Percentiles rank a stretch among this genome's conserved stretches.
Conservation (phyloP, 2,113 vertebrate species). For the Chelonoidis abingdonii region DNA sequence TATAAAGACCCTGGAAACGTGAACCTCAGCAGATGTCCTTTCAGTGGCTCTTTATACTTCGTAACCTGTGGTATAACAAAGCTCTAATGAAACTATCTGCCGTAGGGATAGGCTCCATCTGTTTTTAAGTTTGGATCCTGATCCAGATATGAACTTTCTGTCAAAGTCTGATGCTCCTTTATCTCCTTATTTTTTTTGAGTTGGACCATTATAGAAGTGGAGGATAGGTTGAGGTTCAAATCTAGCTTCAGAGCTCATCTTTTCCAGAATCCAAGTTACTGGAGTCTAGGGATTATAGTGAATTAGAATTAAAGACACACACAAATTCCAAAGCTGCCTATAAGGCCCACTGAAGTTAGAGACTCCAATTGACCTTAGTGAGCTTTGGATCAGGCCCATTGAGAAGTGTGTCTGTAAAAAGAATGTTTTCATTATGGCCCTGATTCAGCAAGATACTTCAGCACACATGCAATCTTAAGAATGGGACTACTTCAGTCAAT, state of each 20-base stretch:
- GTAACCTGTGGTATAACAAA: not conserved
- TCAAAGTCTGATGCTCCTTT: not conserved
- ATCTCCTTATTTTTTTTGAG: not conserved
- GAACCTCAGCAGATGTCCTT: slow-evolving; percentile 60
- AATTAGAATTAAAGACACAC: not conserved
- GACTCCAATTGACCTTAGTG: slow-evolving; percentile 68
- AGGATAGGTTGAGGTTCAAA: not conserved
- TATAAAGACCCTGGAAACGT: slow-evolving; percentile 64
- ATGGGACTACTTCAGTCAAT: not conserved
- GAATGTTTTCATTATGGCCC: slow-evolving; percentile 62
- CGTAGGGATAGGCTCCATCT: not conserved
- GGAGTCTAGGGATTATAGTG: slow-evolving; percentile 35
- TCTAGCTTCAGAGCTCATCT: not conserved
- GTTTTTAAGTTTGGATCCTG: not conserved
- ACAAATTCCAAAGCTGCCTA: slow-evolving; percentile 51
- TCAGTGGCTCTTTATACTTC: slow-evolving; percentile 41
- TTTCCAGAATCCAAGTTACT: slow-evolving; percentile 28
- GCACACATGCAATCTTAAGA: not conserved
- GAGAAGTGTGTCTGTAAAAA: slow-evolving; percentile 67
- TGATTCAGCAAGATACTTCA: slow-evolving; percentile 64
- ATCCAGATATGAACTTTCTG: not conserved
- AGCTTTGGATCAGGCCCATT: slow-evolving; percentile 64
- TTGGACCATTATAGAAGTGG: not conserved
- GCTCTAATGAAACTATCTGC: not conserved
- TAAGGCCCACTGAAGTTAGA: slow-evolving; percentile 47